Base-by-base conservation (phyloP, 2,113 vertebrate species). In the Spea multiplicata region DNA sequence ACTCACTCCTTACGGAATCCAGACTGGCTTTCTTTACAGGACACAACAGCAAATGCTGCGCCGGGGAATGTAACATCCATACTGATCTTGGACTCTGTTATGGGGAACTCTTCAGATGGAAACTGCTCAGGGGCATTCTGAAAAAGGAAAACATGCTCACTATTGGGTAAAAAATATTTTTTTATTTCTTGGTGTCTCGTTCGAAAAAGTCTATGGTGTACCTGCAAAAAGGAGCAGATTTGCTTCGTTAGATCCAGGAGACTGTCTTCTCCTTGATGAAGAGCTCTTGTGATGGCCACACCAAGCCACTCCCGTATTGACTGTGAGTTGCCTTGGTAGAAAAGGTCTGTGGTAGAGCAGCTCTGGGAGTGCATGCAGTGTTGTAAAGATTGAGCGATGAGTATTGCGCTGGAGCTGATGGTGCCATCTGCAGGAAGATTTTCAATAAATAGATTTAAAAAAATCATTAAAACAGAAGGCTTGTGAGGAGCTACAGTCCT, bases 61-160 rank as follows among this genome's bases (percentile, higher is more conserved):
- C 97, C 97, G 0, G 97, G 97, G 84, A 99, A 99, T 84, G 94
- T 98, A 74, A 99, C 95, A 55, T 98, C 97, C 96, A 99, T 96
- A 83, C 94, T 98, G 77, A 99, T 93, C 88, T 99, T 99, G 67
- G 96, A 98, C 88, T 99, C 97, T 0, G 94, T 94, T 76, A 99
- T 87, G 0, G 96, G 95, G 81, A 99, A 97, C 86, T 99, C 97
- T 86, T 99, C 97, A 0, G 95, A 96, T 3, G 95, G 96, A 83
- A 99, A 99, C 83, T 97, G 96, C 68, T 98, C 97, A 0, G 97
- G 96, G 2, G 97, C 94, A 2, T 94, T 94, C 97, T 99, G 88
- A 46, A 88, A 83, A 44, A 50, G 3, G 72, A 86, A 3, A 81
- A 5, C 3, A 2, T 30, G 30, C 30, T 30, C 30, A 30, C 30